Evolutionary conservation across 2,888 invertebrate species (phyloP).

Genomic region (Vannuccia rotundouncinata): DNA sequence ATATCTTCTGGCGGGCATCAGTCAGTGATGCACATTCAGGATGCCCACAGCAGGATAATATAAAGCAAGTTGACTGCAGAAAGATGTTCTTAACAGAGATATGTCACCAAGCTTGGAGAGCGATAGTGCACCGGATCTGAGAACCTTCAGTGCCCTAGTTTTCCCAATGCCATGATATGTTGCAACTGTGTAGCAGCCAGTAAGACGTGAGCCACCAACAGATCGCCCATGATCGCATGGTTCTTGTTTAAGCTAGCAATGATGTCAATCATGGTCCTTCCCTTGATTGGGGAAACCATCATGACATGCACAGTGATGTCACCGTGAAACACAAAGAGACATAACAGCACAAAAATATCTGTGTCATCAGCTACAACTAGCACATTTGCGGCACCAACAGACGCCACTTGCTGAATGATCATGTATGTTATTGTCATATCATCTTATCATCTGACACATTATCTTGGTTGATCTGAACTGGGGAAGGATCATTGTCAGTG

Average conservation of each 20-base stretch:
- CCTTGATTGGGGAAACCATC: background rate
- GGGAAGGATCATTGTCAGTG: conserved; percentile 33
- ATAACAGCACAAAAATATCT: conserved; percentile 19
- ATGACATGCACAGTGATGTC: conserved; percentile 14
- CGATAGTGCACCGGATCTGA: background rate
- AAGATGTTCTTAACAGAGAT: too few species aligned
- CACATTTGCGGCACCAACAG: conserved; percentile 1
- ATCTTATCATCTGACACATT: conserved; percentile 41
- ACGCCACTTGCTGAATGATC: background rate
- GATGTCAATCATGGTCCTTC: conserved; percentile 35
- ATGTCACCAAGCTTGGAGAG: too few species aligned
- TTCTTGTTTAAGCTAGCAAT: conserved; percentile 18
- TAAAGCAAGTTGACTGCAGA: too few species aligned
- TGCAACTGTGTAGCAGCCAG: conserved; percentile 6
- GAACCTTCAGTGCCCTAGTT: background rate
- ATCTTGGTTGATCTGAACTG: background rate
- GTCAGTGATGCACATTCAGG: background rate
- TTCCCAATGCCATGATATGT: background rate
- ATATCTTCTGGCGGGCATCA: background rate
- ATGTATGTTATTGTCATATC: conserved; percentile 40
- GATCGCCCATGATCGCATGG: conserved; percentile 4
- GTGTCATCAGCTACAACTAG: conserved; percentile 25
- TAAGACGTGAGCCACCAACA: background rate
- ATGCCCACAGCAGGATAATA: background rate
- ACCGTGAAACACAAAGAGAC: conserved; percentile 16